Evolutionary conservation across 2,797 vertebrate species (phyloP).

Genomic region (Megalops cyprinoides): DNA sequence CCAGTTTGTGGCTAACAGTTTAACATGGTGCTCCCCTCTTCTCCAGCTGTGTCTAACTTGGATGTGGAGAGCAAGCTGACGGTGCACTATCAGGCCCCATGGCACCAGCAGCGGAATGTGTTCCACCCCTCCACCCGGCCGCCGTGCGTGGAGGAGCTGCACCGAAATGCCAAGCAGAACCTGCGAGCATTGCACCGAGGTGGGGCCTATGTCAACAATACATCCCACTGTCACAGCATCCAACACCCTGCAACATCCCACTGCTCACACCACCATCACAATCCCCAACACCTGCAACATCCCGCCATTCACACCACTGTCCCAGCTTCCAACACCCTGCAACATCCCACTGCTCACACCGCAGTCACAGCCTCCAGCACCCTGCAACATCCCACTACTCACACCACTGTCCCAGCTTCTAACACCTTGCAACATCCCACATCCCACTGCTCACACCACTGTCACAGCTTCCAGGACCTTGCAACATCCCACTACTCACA

Average conservation of each 20-base stretch:
- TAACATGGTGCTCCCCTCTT: conserved; percentile 21
- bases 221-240: not conserved
- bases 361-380: not conserved
- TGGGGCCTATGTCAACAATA: conserved; percentile 51
- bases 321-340: not conserved
- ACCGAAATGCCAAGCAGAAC: conserved; percentile 84
- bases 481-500: too few species aligned
- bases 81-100: conserved; percentile 83
- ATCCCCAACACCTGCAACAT: not conserved
- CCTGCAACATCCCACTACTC: not conserved
- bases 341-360: not conserved
- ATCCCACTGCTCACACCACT: too few species aligned
- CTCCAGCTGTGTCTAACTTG: conserved; percentile 90
- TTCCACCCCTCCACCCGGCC: conserved; percentile 86
- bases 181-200: conserved; percentile 82
- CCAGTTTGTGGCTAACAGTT: not conserved
- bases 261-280: not conserved
- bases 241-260: not conserved
- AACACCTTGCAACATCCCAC: too few species aligned
- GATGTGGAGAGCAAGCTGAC: conserved; percentile 93
- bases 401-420: too few species aligned
- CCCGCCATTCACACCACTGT: not conserved
- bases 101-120: conserved; percentile 90
- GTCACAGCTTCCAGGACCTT: too few species aligned
- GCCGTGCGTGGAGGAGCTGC: conserved; percentile 88